Evolutionary conservation across 2,113 vertebrate species (phyloP).

Genomic region (Malurus elegans): DNA sequence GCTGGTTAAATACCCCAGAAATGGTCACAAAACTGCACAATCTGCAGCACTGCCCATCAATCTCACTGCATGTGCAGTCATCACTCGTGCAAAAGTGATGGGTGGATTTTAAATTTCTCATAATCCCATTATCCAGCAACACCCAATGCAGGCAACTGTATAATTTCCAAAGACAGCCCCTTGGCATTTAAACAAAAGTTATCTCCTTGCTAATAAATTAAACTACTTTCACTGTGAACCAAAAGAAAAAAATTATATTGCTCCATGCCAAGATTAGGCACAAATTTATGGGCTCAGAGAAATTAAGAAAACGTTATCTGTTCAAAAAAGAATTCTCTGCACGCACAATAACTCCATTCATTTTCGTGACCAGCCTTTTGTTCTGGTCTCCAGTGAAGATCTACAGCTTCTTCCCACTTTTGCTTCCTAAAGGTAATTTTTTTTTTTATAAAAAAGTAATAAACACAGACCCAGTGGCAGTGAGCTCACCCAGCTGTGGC

Average conservation of each 20-base stretch:
- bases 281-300: background rate
- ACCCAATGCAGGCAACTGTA: background rate
- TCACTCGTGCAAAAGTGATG: background rate
- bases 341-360: background rate
- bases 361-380: background rate
- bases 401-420: background rate
- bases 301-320: background rate
- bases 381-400: background rate
- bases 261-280: background rate
- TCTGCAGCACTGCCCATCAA: background rate
- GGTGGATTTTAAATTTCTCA: background rate
- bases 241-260: background rate
- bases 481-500: background rate
- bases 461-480: accelerated
- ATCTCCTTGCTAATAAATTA: background rate
- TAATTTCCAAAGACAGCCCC: background rate
- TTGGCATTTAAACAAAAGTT: background rate
- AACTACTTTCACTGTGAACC: background rate
- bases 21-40: background rate
- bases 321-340: background rate
- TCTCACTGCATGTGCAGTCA: background rate
- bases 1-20: background rate
- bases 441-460: background rate
- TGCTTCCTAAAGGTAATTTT: background rate
- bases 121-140: background rate